Base-by-base conservation (phyloP, 2,797 vertebrate species). In the Typhlichthys subterraneus region DNA sequence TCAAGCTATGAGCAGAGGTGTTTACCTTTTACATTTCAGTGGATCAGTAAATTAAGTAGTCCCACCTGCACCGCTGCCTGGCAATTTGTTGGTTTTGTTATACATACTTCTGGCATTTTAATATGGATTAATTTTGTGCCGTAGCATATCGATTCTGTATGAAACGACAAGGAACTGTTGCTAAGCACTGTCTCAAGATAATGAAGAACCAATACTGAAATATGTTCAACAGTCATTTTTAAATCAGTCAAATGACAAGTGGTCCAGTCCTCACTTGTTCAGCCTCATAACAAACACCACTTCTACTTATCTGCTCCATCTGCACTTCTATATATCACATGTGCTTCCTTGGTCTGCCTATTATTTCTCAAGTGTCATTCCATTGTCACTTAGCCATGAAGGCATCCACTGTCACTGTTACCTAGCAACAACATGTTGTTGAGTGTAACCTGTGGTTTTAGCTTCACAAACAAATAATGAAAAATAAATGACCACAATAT, bases 21-120 rank as follows among this genome's bases (percentile, higher is more conserved):
- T 61, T 72, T 61, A 69, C 51, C 60, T 50, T 76, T 83, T 57
- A 72, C 62, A 85, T 86, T 77, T 64, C 65, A 31, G 74, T 71
- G 82, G 80, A 84, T 70, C 79, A 76, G 78, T 65, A 81, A 68
- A 76, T 80, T 69, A 84, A 89, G 73, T 55, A 80, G 67, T 67
- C 65, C 73, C 77, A 88, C 82, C 81, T 85, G 81, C 76, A 55
- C 48, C 58, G 5, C 65, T 23, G 63, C 70, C 61, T 70, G 66
- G n/a, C 29, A 7, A 42, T 54, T 72, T 56, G 19, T 73, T 77
- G 77, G 80, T 71, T 67, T 74, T 63, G 60, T 64, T 50, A 33
- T 55, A 45, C 69, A 67, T 65, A 63, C 48, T 61, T 68, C 57
- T 63, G 54, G 48, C 48, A 23, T 54, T 38, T 50, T 66, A 51